These are phyloP conservation scores for Atethmia centrago DNA, from an alignment of 2,888 invertebrate genomes.

Conservation along the genomic window DNA sequence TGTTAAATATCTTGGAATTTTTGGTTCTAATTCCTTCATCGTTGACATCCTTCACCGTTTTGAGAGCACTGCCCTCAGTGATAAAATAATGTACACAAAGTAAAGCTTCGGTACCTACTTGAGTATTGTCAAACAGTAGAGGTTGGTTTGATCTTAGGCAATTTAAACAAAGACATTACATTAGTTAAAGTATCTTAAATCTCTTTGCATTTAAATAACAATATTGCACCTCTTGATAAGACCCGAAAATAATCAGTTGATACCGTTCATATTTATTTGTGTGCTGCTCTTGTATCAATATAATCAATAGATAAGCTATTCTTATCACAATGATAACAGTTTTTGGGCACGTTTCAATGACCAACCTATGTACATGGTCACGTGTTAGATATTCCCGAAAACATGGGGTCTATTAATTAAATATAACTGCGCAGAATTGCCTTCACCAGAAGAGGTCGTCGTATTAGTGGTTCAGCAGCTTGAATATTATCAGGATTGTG, in stretches of 20 bases:
- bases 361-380: constrained; percentile 24
- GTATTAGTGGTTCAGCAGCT: too few relatives aligned
- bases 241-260: constrained; percentile 19
- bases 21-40: neutral
- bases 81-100: neutral
- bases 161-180: too few relatives aligned
- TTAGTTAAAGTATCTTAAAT: too few relatives aligned
- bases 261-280: constrained; percentile 6
- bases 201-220: neutral
- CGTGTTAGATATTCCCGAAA: constrained; percentile 16
- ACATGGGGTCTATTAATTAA: neutral
- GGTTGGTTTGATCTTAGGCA: neutral
- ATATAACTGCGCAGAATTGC: too few relatives aligned
- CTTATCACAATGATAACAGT: constrained; percentile 35
- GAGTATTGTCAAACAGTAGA: neutral
- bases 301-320: constrained; percentile 42
- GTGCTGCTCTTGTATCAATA: constrained; percentile 9
- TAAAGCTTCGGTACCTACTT: neutral
- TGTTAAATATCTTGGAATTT: neutral
- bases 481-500: too few relatives aligned
- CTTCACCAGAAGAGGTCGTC: too few relatives aligned
- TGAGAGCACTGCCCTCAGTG: neutral
- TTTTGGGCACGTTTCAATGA: constrained; percentile 43
- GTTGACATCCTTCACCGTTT: neutral
- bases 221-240: neutral